Evolutionary conservation across 2,113 vertebrate species (phyloP), one percentile per base, ranked within the genome.

Genomic region (Trogon melanurus): DNA sequence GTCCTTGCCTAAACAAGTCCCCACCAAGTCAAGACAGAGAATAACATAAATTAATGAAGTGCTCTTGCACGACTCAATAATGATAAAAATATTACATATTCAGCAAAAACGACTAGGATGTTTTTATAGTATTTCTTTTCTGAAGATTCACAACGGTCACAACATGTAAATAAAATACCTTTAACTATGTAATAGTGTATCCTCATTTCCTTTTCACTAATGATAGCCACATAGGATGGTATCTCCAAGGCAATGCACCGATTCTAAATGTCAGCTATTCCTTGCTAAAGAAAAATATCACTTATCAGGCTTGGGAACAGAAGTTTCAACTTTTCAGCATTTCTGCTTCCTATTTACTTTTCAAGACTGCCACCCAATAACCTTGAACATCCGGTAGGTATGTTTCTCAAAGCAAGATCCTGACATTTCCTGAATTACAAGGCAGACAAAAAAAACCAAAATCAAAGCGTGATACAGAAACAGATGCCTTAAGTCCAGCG

Each of bases 1-100:
- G 98, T 36, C 98, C 99, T 88, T 89, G 98, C 98, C 99, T 99
- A 80, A 79, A 95, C 16, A 82, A 75, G 34, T 64, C 5, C 65
- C 93, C 69, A 71, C 2, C 15, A 87, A 79, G 34, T 9, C 83
- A 86, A 92, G 91, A 97, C 26, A 69, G 3, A 95, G 69, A 51
- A 75, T 9, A 76, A 92, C 21, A 91, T 4, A 65, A 82, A 91
- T 95, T 85, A 91, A 93, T 45, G 16, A 76, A 72, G 66, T 53
- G 29, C 44, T 54, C 50, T 62, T 47, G 53, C 67, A 70, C 32
- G 26, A 64, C 25, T 69, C 18, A 2, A 2, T 57, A 51, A 70
- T 7, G 26, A 56, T 15, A 80, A 48, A 26, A 45, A 72, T 22
- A 51, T 14, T 38, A 70, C 2, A 34, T 3, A 81, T 36, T 54